These are phyloP conservation scores for Neopipo cinnamomea DNA, from an alignment of 2,113 vertebrate species.

Conservation along the genomic window DNA sequence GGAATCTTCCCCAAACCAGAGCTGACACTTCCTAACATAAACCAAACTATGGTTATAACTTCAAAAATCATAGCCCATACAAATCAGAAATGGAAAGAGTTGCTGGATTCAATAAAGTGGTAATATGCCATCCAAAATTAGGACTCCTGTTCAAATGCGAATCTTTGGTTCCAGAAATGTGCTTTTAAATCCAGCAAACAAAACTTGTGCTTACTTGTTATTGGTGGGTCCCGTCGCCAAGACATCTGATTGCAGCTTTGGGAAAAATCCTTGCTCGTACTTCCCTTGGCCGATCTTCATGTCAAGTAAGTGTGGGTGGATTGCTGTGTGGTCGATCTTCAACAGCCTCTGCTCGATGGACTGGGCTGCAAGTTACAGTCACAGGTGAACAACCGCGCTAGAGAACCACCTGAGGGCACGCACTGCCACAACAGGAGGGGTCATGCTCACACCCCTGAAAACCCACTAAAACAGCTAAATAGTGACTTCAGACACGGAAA, in stretches of 20 bases:
- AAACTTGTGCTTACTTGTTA: slow-evolving; percentile 85
- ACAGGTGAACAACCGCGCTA: rapidly evolving
- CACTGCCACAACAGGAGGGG: not conserved
- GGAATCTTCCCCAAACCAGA: not conserved
- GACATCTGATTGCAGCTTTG: slow-evolving; percentile 91
- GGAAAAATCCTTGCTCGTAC: slow-evolving; percentile 94
- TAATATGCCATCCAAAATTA: not conserved
- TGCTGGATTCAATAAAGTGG: not conserved
- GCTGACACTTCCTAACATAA: not conserved
- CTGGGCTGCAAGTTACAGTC: slow-evolving; percentile 79
- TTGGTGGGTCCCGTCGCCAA: slow-evolving; percentile 85
- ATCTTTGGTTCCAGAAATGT: not conserved
- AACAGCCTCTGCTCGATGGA: slow-evolving; percentile 87
- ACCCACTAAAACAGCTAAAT: not conserved
- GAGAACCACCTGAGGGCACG: rapidly evolving
- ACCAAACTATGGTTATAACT: not conserved
- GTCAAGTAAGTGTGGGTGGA: slow-evolving; percentile 94
- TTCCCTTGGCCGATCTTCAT: slow-evolving; percentile 99
- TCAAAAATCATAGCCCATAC: not conserved
- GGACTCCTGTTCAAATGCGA: not conserved
- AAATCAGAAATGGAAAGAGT: not conserved
- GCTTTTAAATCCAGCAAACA: not conserved
- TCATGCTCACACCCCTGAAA: not conserved
- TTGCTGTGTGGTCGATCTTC: slow-evolving; percentile 95
- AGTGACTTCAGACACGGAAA: not conserved